Evolutionary conservation across 92 coral and sea anemone species (phyloP), one percentile per base, ranked within the genome.

Genomic region (Actinernus sp.): DNA sequence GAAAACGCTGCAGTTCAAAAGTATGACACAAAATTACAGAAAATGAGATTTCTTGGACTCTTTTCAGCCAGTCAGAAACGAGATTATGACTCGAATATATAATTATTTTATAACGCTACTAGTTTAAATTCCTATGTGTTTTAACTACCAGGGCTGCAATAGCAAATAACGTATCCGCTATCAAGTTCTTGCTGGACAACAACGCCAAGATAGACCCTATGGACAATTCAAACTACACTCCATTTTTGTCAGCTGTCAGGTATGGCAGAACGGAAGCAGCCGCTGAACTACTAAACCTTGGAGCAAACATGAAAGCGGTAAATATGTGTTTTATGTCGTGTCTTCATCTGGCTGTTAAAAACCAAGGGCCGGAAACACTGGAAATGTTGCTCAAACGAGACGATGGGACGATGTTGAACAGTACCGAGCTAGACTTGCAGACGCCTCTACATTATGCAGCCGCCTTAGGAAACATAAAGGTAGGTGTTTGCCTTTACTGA

Each of bases 81-180:
- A n/a, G n/a, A n/a, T n/a, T n/a, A n/a, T n/a, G n/a, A n/a, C n/a
- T n/a, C n/a, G n/a, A n/a, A n/a, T n/a, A n/a, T n/a, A n/a, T n/a
- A n/a, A n/a, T n/a, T n/a, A n/a, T n/a, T n/a, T n/a, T n/a, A n/a
- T n/a, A n/a, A n/a, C n/a, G n/a, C n/a, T n/a, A n/a, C n/a, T n/a
- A n/a, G n/a, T n/a, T n/a, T n/a, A n/a, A n/a, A n/a, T n/a, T n/a
- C n/a, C n/a, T n/a, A n/a, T n/a, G n/a, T n/a, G n/a, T n/a, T n/a
- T n/a, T n/a, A n/a, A n/a, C n/a, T n/a, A n/a, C n/a, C 52, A 90
- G 96, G 36, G 92, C 96, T 40, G 96, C 96, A 0, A 17, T 12
- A 27, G 22, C 40, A 11, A 86, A 86, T 66, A 73, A 78, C 1
- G 19, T 40, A 8, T 61, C 63, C 5, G 62, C 66, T 51, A 63